A percentile compares a stretch with the other conserved stretches of the same genome.
Evolutionary conservation across 1,140 invertebrate genomes (phyloP).

Genomic region (Penaeus vannamei): DNA sequence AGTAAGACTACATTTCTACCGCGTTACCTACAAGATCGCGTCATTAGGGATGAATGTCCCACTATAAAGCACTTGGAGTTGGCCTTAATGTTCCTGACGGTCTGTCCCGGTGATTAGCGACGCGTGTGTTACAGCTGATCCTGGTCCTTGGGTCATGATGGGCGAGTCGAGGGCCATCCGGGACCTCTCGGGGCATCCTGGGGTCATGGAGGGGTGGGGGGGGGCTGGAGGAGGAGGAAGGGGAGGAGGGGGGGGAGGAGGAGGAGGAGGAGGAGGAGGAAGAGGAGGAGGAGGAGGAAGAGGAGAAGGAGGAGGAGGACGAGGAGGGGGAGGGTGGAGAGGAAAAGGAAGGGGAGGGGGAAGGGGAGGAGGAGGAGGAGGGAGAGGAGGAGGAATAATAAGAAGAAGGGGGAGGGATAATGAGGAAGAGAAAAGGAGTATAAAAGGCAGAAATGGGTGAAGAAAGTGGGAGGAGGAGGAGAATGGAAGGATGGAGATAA

Average conservation of each 20-base stretch:
- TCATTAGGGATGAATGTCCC: conserved; percentile 47
- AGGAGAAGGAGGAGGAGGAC: too few species aligned
- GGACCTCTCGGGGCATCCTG: neutral
- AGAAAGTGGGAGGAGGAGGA: neutral
- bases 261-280: too few species aligned
- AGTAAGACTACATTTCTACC: conserved; percentile 7
- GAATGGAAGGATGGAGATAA: neutral
- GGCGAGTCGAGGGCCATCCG: neutral
- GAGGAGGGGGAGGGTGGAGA: too few species aligned
- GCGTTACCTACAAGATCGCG: conserved; percentile 34
- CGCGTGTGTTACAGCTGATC: conserved; percentile 39
- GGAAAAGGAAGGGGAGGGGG: too few species aligned
- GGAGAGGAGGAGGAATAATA: too few species aligned
- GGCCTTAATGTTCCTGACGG: conserved; percentile 31
- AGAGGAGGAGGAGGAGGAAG: too few species aligned
- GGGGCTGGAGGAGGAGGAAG: neutral
- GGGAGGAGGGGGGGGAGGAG: neutral
- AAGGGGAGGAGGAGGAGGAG: too few species aligned
- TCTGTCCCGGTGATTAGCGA: conserved; percentile 40
- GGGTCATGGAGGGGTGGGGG: neutral
- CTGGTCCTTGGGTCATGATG: conserved; percentile 12
- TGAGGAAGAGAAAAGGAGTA: neutral
- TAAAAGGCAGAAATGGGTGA: neutral
- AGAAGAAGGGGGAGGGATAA: too few species aligned
- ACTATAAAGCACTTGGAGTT: conserved; percentile 23